phyloP scores from a whole-genome alignment of 2,113 vertebrate genomes.

The Oncorhynchus clarkii region DNA sequence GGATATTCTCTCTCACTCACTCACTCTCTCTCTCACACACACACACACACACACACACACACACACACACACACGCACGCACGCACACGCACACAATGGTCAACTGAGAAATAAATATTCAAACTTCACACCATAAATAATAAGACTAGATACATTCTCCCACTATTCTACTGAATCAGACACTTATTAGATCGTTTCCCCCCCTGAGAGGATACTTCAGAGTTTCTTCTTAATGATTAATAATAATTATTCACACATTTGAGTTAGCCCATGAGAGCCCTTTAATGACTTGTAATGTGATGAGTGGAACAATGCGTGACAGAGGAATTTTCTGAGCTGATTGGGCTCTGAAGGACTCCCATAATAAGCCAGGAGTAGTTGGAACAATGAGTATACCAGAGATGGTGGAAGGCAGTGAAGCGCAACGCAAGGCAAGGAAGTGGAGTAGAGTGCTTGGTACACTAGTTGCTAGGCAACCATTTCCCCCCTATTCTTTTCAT shows the following conservation, averaged over 20 bases:
- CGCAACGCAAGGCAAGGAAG: conserved; percentile 2
- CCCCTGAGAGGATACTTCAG: conserved; percentile 20
- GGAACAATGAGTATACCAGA: conserved; percentile 20
- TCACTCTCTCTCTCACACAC: too few relatives aligned
- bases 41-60: too few relatives aligned
- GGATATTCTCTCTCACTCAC: not conserved
- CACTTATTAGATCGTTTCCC: not conserved
- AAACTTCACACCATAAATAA: not conserved
- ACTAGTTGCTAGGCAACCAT: conserved; percentile 38
- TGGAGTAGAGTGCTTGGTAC: not conserved
- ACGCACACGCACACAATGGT: too few relatives aligned
- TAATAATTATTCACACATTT: conserved; percentile 31
- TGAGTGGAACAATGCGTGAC: conserved; percentile 42
- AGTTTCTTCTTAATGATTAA: conserved; percentile 48
- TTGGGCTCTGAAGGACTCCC: conserved; percentile 23
- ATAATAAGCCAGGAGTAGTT: conserved; percentile 31
- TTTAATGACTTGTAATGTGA: conserved; percentile 47
- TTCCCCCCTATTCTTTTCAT: conserved; percentile 18
- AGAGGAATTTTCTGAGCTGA: conserved; percentile 18
- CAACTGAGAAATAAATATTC: not conserved
- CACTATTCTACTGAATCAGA: conserved; percentile 21
- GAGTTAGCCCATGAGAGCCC: conserved; percentile 13
- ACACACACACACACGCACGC: too few relatives aligned
- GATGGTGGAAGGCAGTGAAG: conserved; percentile 14
- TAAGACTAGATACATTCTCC: not conserved